Evolutionary conservation across 2,797 vertebrate species (phyloP), one percentile per base, ranked within the genome.

Genomic region (Tadarida brasiliensis): DNA sequence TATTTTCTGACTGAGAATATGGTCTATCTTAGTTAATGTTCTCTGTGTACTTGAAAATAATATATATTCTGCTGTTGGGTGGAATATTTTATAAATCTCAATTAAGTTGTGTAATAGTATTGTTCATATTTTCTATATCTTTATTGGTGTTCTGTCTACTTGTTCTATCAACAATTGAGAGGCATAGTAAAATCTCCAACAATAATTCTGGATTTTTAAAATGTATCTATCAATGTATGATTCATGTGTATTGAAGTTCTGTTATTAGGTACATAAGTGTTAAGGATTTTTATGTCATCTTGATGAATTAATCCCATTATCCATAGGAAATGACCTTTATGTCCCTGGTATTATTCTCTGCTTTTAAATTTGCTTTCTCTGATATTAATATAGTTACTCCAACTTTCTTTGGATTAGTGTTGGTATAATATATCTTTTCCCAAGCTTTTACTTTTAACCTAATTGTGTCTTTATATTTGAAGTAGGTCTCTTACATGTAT

Each of bases 161-260:
- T 92, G 68, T 77, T 68, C 24, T 70, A 59, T 49, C 35, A 86
- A 92, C 30, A 86, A 78, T 86, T 68, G 22, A 86, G n/a, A 85
- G 33, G 47, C 30, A 70, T 77, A 92, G 15, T 77, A n/a, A 92
- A 85, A 68, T 68, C 8, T 49, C 17, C 24, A 57, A 77, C 14
- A 77, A 12, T 57, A 92, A 77, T 57, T 86, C 61, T 92, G 22
- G 49, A 77, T 92, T 78, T 86, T 61, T 59, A 30, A 20, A 59
- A 26, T 47, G 44, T 59, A 92, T 49, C 82, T 92, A 47, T 49
- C 51, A 39, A 11, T 22, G 67, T 35, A 59, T 92, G 73, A 17
- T 35, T 85, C 30, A 30, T 92, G 22, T 28, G 3, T 49, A 78
- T 49, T 77, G n/a, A 78, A 92, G 44, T 59, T 86, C 51, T 30